Evolutionary conservation across 2,113 vertebrate genomes (phyloP), one percentile per base, ranked within the genome.

Genomic region (Malurus alboscapulatus): DNA sequence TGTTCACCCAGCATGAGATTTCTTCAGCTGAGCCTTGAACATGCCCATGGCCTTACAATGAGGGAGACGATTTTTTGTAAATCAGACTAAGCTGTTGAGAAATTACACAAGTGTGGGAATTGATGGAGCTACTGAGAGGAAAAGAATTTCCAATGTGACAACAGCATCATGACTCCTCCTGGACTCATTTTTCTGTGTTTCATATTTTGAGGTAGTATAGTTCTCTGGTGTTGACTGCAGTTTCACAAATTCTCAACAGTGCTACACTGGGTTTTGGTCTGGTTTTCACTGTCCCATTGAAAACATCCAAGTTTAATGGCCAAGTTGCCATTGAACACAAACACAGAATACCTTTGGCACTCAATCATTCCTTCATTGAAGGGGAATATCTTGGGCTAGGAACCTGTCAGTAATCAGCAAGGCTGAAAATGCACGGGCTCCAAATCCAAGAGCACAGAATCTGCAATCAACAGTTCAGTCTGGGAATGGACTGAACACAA

Each of bases 11-110:
- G 55, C 57, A 20, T 29, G 69, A 84, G 67, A 87, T 69, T 61
- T 90, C 88, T 95, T 88, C 69, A 82, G 63, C 84, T 84, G 68
- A 53, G 45, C 88, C 87, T 92, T 89, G 66, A 59, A 57, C 66
- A 68, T 44, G 54, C 26, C 72, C 68, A 51, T 21, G 57, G 58
- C 44, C 59, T 88, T 42, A 45, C 55, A 66, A 20, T 7, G 36
- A 54, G 63, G 59, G 29, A 69, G 51, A 81, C 6, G 16, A 22
- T 66, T 62, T 73, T 92, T 91, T 67, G 34, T 48, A 95, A 78
- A 77, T 81, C 40, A 77, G 63, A 84, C 29, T 54, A 61, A 92
- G 78, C 44, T 95, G 55, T 63, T 73, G 38, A 82, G 71, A 87
- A 93, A 75, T 48, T 68, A 42, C 16, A 2, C 30, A 93, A 79